These are phyloP conservation scores for Drosophila pegasa DNA, from an alignment of 2,888 invertebrate species.

Conservation along the genomic window DNA sequence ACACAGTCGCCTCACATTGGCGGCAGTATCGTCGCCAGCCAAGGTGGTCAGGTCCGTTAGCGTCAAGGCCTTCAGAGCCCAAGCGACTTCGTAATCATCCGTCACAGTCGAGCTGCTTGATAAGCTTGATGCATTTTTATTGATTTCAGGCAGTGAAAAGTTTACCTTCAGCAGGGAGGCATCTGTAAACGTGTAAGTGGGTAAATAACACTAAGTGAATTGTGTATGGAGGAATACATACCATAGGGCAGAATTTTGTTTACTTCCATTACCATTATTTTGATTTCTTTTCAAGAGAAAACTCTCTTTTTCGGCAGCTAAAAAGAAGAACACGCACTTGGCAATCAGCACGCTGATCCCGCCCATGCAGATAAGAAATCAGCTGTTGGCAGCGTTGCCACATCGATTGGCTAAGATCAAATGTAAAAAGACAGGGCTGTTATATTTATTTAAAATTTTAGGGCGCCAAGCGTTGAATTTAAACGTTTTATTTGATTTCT, in stretches of 20 bases:
- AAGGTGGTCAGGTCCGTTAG: slow-evolving; percentile 97
- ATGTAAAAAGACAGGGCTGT: slow-evolving; percentile 18
- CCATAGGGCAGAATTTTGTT: slow-evolving; percentile 79
- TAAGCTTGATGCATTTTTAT: slow-evolving; percentile 86
- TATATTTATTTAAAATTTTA: slow-evolving; percentile 1
- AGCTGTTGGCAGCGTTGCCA: slow-evolving; percentile 61
- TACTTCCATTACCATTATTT: slow-evolving; percentile 56
- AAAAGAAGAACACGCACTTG: neutral
- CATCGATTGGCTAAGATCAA: slow-evolving; percentile 11
- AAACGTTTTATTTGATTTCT: too few relatives aligned
- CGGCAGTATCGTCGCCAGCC: slow-evolving; percentile 91
- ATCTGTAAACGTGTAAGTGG: slow-evolving; percentile 50
- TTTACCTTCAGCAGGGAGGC: slow-evolving; percentile 81
- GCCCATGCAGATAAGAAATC: slow-evolving; percentile 14
- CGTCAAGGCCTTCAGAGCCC: slow-evolving; percentile 92
- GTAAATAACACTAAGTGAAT: neutral
- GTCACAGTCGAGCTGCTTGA: slow-evolving; percentile 75
- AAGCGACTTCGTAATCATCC: slow-evolving; percentile 87
- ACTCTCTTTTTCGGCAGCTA: neutral
- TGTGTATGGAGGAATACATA: slow-evolving; percentile 36
- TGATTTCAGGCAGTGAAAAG: slow-evolving; percentile 87
- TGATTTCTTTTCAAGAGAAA: slow-evolving; percentile 4
- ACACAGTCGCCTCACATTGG: slow-evolving; percentile 93
- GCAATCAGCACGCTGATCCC: neutral
- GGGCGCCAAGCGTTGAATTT: neutral